Conservation (phyloP, 2,888 invertebrate genomes). For the Ditula angustiorana region DNA sequence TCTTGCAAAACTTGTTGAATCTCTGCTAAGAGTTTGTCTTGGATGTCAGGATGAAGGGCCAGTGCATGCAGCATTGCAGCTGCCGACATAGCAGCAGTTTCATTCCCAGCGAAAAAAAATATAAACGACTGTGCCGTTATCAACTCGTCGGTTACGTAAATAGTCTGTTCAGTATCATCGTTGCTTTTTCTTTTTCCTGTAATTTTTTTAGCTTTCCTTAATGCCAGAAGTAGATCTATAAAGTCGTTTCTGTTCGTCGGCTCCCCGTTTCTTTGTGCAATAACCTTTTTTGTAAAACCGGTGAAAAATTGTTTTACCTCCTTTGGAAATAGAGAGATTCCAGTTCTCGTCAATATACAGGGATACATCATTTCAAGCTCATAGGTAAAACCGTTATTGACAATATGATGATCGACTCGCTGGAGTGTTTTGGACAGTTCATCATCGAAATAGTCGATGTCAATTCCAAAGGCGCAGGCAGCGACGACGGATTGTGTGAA, state of each 20-base stretch:
- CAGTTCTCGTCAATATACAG: conserved; percentile 21
- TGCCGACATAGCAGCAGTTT: neutral
- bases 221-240: neutral
- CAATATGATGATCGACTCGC: conserved; percentile 25
- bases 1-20: neutral
- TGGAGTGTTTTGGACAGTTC: conserved; percentile 7
- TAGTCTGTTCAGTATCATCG: neutral
- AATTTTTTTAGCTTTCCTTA: neutral
- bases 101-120: neutral
- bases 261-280: neutral
- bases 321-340: conserved; percentile 10
- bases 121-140: neutral
- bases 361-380: conserved; percentile 36
- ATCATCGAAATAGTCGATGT: conserved; percentile 19
- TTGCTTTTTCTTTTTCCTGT: neutral
- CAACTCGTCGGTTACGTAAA: neutral
- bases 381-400: neutral
- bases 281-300: neutral
- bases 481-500: conserved; percentile 40
- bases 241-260: neutral
- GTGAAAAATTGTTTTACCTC: neutral
- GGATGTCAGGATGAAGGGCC: conserved; percentile 33
- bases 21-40: conserved; percentile 29
- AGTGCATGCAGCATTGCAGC: conserved; percentile 6
- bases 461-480: conserved; percentile 44